These are phyloP conservation scores for Mylabris phalerata DNA, from an alignment of 1,140 invertebrate genomes.

Conservation along the genomic window DNA sequence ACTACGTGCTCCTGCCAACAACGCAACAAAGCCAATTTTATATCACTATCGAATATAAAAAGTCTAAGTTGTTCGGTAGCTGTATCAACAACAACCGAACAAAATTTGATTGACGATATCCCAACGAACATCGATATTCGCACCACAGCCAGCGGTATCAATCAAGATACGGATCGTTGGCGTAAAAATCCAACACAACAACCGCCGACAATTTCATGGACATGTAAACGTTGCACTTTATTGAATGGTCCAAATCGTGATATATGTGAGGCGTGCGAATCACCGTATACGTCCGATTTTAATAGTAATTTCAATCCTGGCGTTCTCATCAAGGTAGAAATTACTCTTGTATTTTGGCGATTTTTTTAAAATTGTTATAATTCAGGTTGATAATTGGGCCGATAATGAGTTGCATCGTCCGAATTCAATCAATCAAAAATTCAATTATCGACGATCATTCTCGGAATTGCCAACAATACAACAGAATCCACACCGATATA, in stretches of 20 bases:
- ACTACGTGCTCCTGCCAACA: slow-evolving; percentile 22
- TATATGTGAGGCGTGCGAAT: slow-evolving; percentile 58
- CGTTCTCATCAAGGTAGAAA: slow-evolving; percentile 39
- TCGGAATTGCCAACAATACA: slow-evolving; percentile 50
- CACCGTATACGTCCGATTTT: slow-evolving; percentile 47
- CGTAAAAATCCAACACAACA: slow-evolving; percentile 30
- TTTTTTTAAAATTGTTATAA: background rate
- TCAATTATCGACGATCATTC: slow-evolving; percentile 57
- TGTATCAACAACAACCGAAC: background rate
- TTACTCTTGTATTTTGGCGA: background rate
- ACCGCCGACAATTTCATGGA: slow-evolving; percentile 55
- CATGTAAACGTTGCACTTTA: slow-evolving; percentile 80
- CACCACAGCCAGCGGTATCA: slow-evolving; percentile 39
- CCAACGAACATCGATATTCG: slow-evolving; percentile 31
- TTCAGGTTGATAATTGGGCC: slow-evolving; percentile 43
- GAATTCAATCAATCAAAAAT: slow-evolving; percentile 45
- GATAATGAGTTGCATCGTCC: slow-evolving; percentile 45
- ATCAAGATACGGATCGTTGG: slow-evolving; percentile 26
- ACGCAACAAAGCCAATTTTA: slow-evolving; percentile 21
- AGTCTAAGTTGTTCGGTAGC: slow-evolving; percentile 37
- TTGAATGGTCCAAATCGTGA: slow-evolving; percentile 58
- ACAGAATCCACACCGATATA: slow-evolving; percentile 43
- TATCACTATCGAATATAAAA: slow-evolving; percentile 36
- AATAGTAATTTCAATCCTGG: slow-evolving; percentile 39
- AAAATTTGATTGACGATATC: slow-evolving; percentile 31